These are phyloP conservation scores for Ochropleura plecta DNA, from an alignment of 2,888 invertebrate genomes.

Conservation along the genomic window DNA sequence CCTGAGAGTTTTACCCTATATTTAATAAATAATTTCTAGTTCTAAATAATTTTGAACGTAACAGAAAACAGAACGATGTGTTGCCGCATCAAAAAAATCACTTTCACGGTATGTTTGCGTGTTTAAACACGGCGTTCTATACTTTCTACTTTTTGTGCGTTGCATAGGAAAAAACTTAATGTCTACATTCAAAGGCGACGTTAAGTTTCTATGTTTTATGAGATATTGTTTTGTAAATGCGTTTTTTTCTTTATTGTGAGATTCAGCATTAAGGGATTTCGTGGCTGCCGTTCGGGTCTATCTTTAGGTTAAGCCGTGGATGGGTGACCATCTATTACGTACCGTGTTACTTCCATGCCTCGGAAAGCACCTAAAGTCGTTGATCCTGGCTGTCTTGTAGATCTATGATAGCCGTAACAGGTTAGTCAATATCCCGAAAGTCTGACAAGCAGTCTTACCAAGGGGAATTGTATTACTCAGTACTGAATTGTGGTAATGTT, in stretches of 20 bases:
- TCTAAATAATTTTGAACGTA: conserved; percentile 44
- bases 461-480: too few relatives aligned
- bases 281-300: too few relatives aligned
- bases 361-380: too few relatives aligned
- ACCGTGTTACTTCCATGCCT: too few relatives aligned
- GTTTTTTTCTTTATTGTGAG: background rate
- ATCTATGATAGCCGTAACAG: too few relatives aligned
- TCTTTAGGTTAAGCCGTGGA: too few relatives aligned
- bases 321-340: too few relatives aligned
- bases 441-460: too few relatives aligned
- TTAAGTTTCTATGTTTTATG: conserved; percentile 42
- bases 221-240: conserved; percentile 19
- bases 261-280: background rate
- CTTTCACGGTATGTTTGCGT: conserved; percentile 64
- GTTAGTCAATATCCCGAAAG: too few relatives aligned
- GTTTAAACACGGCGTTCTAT: conserved; percentile 46
- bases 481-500: too few relatives aligned
- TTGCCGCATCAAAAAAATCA: conserved; percentile 59
- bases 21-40: background rate
- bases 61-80: conserved; percentile 60
- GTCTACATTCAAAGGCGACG: conserved; percentile 27
- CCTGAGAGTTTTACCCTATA: background rate
- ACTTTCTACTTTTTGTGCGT: conserved; percentile 61
- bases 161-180: conserved; percentile 31
- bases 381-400: too few relatives aligned